A percentile compares a stretch with the other conserved stretches of the same genome.
These are phyloP conservation scores for Onychomys torridus DNA, from an alignment of 2,797 vertebrate genomes.

Conservation along the genomic window DNA sequence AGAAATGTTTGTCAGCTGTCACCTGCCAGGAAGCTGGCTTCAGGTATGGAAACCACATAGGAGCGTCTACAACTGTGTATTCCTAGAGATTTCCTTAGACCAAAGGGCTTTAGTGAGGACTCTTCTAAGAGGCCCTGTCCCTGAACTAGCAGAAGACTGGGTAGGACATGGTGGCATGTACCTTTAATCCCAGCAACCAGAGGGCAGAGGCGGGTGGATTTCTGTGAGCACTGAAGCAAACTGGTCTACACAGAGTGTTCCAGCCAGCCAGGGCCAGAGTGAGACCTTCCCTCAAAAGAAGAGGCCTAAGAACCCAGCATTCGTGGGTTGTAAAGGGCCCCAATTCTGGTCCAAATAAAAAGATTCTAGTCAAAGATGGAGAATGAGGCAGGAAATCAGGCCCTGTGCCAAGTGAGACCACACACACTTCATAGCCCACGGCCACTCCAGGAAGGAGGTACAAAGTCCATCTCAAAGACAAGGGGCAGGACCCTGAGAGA, in stretches of 20 bases:
- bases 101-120: background rate
- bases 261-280: background rate
- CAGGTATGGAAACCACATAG: background rate
- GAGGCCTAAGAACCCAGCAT: background rate
- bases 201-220: background rate
- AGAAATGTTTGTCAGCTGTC: background rate
- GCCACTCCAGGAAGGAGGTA: background rate
- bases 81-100: background rate
- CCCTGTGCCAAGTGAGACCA: background rate
- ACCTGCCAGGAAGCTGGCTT: background rate
- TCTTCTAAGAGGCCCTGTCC: background rate
- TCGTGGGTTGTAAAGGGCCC: background rate
- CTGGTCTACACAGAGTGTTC: background rate
- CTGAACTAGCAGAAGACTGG: background rate
- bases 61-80: background rate
- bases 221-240: background rate
- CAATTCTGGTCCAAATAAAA: background rate
- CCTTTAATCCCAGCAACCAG: background rate
- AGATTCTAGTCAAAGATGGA: background rate
- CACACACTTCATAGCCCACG: rapidly evolving
- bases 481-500: background rate
- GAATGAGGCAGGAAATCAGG: background rate
- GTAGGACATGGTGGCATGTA: too few relatives aligned
- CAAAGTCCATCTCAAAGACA: background rate
- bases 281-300: background rate